Evolutionary conservation across 2,888 invertebrate species (phyloP), one percentile per base, ranked within the genome.

Genomic region (Sminthurides aquaticus): DNA sequence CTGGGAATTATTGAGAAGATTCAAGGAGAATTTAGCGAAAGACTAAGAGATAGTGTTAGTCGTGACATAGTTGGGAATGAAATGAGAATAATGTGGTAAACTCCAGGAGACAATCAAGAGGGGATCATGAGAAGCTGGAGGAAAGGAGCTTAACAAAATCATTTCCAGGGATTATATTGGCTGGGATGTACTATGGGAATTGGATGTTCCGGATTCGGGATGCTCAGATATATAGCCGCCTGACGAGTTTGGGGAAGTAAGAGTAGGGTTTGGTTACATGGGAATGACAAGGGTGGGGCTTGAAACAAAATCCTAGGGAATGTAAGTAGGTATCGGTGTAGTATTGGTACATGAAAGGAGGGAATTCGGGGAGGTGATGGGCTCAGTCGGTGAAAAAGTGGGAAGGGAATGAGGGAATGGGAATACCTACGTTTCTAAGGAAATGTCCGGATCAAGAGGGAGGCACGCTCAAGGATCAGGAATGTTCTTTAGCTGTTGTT

Each of bases 111-210:
- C 52, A 52, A 52, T 52, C 52, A 18, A 52, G 52, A 34, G 52
- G 5, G 52, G 52, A 52, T 52, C 52, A 52, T 15, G 52, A 52
- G 20, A 20, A 52, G 20, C 22, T 52, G 52, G 20, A 15, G 52
- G 15, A 52, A 52, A 52, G 52, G 52, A 52, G 52, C 52, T 52
- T 52, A 52, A 52, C 52, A 52, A 52, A 52, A 52, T 52, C 52
- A 52, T 52, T 52, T 20, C 20, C 22, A 20, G 20, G 52, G 52
- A 52, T 52, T 52, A 52, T 52, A 22, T 15, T 20, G 20, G 20
- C 18, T 52, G 52, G 52, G 52, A 15, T 52, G 52, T 8, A 52
- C 18, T 18, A 11, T 43, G 8, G 43, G 43, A 11, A 11, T 43
- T 18, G 11, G 43, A 11, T 8, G 8, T 11, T 11, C 43, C 43